Percentiles rank a stretch among this genome's conserved stretches.
Conservation (phyloP, 1,140 invertebrate species). For the Eriosoma lanigerum region DNA sequence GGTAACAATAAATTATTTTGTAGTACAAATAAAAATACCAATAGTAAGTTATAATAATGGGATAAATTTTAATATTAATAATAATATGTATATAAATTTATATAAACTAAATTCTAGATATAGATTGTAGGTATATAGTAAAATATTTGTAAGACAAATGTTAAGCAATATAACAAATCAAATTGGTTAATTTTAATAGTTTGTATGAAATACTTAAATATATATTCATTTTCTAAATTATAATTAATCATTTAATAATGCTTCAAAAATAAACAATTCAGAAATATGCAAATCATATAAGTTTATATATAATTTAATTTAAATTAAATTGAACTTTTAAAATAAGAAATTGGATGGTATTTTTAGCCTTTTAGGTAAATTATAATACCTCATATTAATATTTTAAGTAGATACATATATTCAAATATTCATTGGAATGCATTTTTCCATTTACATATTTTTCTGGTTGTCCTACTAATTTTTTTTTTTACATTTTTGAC, state of each 20-base stretch:
- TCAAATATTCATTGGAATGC: conserved; percentile 47
- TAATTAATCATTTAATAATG: background rate
- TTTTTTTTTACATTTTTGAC: conserved; percentile 20
- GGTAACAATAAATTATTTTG: conserved; percentile 41
- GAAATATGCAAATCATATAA: background rate
- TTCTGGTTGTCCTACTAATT: conserved; percentile 6
- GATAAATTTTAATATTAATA: conserved; percentile 34
- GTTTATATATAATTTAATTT: background rate
- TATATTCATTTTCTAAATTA: conserved; percentile 6
- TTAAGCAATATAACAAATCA: conserved; percentile 25
- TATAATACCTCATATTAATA: conserved; percentile 3
- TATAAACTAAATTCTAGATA: conserved; percentile 14
- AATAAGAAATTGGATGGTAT: background rate
- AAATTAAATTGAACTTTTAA: background rate
- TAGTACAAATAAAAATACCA: conserved; percentile 38
- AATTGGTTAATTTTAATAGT: conserved; percentile 47
- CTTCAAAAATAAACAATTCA: conserved; percentile 22
- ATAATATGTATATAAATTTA: conserved; percentile 4
- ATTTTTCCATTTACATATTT: conserved; percentile 44
- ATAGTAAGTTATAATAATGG: conserved; percentile 38
- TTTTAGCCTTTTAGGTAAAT: background rate
- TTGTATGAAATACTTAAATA: conserved; percentile 43
- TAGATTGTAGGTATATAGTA: conserved; percentile 17
- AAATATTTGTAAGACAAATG: conserved; percentile 41
- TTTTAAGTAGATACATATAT: conserved; percentile 35